Evolutionary conservation across 2,888 invertebrate species (phyloP).

Genomic region (Suillia variegata): DNA sequence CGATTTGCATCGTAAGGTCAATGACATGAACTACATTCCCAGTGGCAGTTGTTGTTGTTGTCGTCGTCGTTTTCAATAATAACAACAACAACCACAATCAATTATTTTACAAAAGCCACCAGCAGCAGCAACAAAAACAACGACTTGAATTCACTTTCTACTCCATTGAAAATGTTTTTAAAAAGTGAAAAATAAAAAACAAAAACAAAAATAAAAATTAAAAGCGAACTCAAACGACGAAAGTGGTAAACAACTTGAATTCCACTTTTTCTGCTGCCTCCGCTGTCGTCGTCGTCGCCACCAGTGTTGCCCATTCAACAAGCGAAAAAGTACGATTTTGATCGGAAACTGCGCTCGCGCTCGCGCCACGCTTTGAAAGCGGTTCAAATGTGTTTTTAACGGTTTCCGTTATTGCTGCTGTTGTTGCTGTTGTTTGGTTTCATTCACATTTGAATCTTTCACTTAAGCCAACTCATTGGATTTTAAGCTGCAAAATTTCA

Average conservation of each 20-base stretch:
- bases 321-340: no score
- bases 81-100: conserved; percentile 30
- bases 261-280: conserved; percentile 16
- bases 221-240: conserved; percentile 42
- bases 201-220: conserved; percentile 29
- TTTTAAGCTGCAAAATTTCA: conserved; percentile 52
- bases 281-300: no score
- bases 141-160: conserved; percentile 51
- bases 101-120: conserved; percentile 32
- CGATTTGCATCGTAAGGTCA: conserved; percentile 38
- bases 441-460: conserved; percentile 12
- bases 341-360: neutral
- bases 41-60: conserved; percentile 10
- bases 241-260: conserved; percentile 40
- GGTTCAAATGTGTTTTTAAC: conserved; percentile 19
- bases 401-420: conserved; percentile 23
- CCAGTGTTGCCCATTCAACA: neutral
- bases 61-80: conserved; percentile 26
- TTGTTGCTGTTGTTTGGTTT: conserved; percentile 9
- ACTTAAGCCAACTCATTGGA: conserved; percentile 39
- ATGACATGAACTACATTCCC: conserved; percentile 51
- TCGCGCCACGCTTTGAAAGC: neutral
- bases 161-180: conserved; percentile 48
- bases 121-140: conserved; percentile 27
- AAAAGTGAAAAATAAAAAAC: conserved; percentile 30